Base-by-base conservation (phyloP, 2,888 invertebrate genomes). In the Lasius platythorax region DNA sequence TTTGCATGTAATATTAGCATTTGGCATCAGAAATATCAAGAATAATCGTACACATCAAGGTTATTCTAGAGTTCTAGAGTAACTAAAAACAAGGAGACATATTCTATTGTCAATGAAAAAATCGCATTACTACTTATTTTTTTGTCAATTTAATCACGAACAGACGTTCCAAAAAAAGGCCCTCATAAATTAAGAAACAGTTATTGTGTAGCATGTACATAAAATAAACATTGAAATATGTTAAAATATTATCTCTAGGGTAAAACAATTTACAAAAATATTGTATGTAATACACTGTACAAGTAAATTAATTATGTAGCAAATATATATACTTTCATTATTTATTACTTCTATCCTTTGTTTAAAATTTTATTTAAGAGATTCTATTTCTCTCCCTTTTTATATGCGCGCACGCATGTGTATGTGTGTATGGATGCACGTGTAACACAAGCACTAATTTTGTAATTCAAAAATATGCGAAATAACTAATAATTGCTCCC, bases 11-110 rank as follows among this genome's bases (percentile, higher is more conserved):
- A 40, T 53, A 63, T 86, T 82, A 92, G 91, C 89, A 46, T 46
- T 88, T 66, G 83, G 92, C n/a, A 79, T 90, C 66, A 90, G 86
- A 84, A 74, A 73, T 56, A n/a, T 82, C 5, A 93, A 87, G 75
- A 84, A 92, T 76, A 89, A 91, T 87, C 92, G 89, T 79, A 89
- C 89, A 89, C 89, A 33, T 93, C 94, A 12, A 90, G 93, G 23
- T 91, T 92, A 30, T 93, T 94, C 75, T 93, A 93, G 93, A 90
- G 85, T 84, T 88, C 87, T 50, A 68, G 37, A 37, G 5, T 87
- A 33, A 66, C 63, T 73, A 58, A 90, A 79, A 53, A 67, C 8
- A 78, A 90, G 64, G 84, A 85, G n/a, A 30, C 30, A 3, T 61
- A 33, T 8, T 61, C 87, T 30, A 73, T 68, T 33, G 83, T 81